Percentiles rank a stretch among this genome's conserved stretches.
Conservation (phyloP, 2,888 invertebrate species). For the Tanaodytes sp. region DNA sequence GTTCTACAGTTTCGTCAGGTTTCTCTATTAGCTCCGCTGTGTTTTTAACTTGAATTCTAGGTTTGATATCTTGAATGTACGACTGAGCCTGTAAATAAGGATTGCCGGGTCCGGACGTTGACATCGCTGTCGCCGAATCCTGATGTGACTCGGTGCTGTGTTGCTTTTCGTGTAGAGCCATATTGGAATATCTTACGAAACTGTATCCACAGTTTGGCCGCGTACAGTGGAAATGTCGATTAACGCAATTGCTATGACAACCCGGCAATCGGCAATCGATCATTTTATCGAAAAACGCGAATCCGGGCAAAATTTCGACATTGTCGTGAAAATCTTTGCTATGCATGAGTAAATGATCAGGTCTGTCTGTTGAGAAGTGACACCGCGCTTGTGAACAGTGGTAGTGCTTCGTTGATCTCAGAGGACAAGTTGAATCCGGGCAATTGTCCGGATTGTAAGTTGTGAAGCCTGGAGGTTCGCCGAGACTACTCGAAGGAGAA, state of each 20-base stretch:
- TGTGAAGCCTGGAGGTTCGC: conserved; percentile 71
- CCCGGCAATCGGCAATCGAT: conserved; percentile 80
- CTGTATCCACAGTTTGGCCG: conserved; percentile 81
- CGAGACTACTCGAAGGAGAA: conserved; percentile 69
- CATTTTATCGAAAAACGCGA: conserved; percentile 85
- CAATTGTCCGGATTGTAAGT: conserved; percentile 75
- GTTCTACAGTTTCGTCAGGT: conserved; percentile 60
- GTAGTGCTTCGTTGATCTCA: conserved; percentile 82
- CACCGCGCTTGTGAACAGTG: conserved; percentile 90
- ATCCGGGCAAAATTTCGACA: conserved; percentile 86
- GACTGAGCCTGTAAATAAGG: conserved; percentile 45
- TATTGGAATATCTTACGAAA: conserved; percentile 83
- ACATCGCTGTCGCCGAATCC: conserved; percentile 25
- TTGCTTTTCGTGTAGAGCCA: conserved; percentile 82
- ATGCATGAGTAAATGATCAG: conserved; percentile 85
- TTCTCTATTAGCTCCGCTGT: conserved; percentile 70
- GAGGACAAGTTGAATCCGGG: conserved; percentile 83
- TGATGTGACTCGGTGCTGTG: conserved; percentile 72
- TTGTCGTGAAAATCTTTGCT: conserved; percentile 90
- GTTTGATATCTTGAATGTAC: conserved; percentile 63
- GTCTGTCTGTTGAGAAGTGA: conserved; percentile 86
- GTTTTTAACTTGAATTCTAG: conserved; percentile 71
- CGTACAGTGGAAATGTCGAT: conserved; percentile 85
- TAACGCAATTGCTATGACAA: conserved; percentile 82
- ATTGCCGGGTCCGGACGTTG: conserved; percentile 50